Percentiles rank a stretch among this genome's conserved stretches.
phyloP scores from a whole-genome alignment of 1,140 invertebrate genomes.

The Meloidogyne floridensis region DNA sequence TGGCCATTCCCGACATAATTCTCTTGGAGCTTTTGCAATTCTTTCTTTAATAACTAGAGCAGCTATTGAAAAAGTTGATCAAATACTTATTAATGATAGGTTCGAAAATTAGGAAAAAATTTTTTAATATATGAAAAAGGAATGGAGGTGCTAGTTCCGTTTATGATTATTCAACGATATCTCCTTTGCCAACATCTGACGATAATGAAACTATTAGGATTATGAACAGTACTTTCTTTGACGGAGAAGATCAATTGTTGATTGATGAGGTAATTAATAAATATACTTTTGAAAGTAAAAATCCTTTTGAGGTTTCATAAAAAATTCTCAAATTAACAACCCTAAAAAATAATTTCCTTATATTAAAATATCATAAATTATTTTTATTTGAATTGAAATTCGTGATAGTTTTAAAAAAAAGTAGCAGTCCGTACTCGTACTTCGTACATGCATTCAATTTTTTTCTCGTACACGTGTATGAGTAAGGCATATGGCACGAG shows the following conservation, averaged over 20 bases:
- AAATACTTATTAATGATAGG: conserved; percentile 23
- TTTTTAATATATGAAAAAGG: not conserved
- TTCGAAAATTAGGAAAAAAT: not conserved
- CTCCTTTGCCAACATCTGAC: not conserved
- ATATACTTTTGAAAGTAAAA: too few relatives aligned
- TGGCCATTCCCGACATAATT: conserved; percentile 62
- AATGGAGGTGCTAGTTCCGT: not conserved
- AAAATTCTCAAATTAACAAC: not conserved
- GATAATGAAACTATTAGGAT: conserved; percentile 24
- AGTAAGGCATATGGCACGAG: too few relatives aligned
- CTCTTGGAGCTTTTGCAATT: conserved; percentile 54
- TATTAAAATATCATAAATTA: too few relatives aligned
- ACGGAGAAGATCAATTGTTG: not conserved
- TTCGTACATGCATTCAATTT: too few relatives aligned
- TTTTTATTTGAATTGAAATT: too few relatives aligned
- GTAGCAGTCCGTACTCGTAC: too few relatives aligned
- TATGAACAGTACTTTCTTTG: conserved; percentile 22
- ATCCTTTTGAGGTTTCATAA: too few relatives aligned
- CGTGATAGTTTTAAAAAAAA: too few relatives aligned
- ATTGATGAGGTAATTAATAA: conserved; percentile 22
- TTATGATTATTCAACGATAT: not conserved
- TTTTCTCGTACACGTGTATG: too few relatives aligned
- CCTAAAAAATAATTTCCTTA: too few relatives aligned
- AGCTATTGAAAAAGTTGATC: conserved; percentile 42
- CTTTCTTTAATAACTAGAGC: conserved; percentile 49